Base-by-base conservation (phyloP, 1,140 invertebrate species). In the Drosophila ogumai region DNA sequence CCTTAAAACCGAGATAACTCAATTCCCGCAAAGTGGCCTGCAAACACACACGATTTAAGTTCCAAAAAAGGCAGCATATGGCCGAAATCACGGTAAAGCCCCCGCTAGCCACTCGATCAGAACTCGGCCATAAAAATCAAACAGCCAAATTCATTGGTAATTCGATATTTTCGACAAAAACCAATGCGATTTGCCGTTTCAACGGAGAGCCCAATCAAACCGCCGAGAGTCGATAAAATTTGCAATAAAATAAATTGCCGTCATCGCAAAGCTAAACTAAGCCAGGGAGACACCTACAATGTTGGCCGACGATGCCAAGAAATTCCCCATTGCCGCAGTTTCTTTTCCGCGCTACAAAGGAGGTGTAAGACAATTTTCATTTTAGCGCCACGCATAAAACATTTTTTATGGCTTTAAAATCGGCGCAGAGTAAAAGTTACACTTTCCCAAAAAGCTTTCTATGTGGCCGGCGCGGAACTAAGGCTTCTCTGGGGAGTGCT, bases 401-500 rank as follows among this genome's bases (percentile, higher is more conserved):
- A 88, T 90, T 84, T 88, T 87, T 88, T 88, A 88, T 88, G 55
- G 85, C 85, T 90, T 88, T 90, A 90, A 88, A 88, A 88, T 90
- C 85, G 85, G 82, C 76, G 41, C 56, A 25, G 68, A 80, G 84
- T 88, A 87, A 87, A 87, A 87, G 84, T 87, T 87, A 87, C 85
- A 88, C 84, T 87, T 87, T 87, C 84, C 72, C 84, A 80, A 87
- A 87, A 81, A 90, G 84, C 85, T 55, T 55, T 55, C 52, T n/a
- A 55, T 55, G 34, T 41, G 65, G 34, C 52, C 32, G 49, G 40
- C 10, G 36, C 13, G 32, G 9, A n/a, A 15, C 54, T 17, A 17
- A 17, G 10, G 15, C 72, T 61, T 15, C 77, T 80, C 71, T 52
- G 64, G 84, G 85, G 85, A 81, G 85, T 88, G 81, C 77, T 88